Conservation (phyloP, 92 coral and sea anemone genomes). For the Actinernus sp. region DNA sequence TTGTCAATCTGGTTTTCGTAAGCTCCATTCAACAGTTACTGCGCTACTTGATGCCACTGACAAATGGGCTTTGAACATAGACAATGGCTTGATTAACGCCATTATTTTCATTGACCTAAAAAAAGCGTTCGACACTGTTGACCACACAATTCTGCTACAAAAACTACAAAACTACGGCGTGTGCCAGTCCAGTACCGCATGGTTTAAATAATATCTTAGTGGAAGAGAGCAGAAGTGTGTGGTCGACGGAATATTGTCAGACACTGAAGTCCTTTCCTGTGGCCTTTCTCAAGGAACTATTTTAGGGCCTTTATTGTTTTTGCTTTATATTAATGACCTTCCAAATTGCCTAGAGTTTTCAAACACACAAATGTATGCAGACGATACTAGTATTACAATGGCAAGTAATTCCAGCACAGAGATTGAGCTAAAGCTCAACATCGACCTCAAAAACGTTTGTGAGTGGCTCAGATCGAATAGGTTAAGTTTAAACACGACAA, state of each 20-base stretch:
- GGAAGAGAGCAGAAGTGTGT: too few species aligned
- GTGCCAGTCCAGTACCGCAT: neutral
- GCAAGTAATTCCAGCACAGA: neutral
- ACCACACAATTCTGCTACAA: conserved; percentile 10
- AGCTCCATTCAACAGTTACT: conserved; percentile 11
- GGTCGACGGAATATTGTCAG: neutral
- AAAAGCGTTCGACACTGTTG: conserved; percentile 19
- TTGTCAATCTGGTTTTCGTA: conserved; percentile 10
- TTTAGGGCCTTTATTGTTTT: neutral
- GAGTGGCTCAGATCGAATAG: neutral
- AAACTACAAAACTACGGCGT: too few species aligned
- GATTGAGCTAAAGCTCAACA: neutral
- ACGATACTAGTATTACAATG: too few species aligned
- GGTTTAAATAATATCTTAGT: too few species aligned
- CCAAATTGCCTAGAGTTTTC: too few species aligned
- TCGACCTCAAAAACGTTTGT: neutral
- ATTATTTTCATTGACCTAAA: conserved; percentile 17
- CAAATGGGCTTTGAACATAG: conserved; percentile 26
- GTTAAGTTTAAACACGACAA: neutral
- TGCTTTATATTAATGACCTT: too few species aligned
- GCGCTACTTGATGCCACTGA: conserved; percentile 13
- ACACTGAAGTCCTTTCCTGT: neutral
- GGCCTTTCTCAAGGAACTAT: neutral
- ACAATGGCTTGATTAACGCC: conserved; percentile 29
- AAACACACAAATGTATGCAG: too few species aligned